Evolutionary conservation across 2,113 vertebrate species (phyloP), one percentile per base, ranked within the genome.

Genomic region (Sakesphorus luctuosus): DNA sequence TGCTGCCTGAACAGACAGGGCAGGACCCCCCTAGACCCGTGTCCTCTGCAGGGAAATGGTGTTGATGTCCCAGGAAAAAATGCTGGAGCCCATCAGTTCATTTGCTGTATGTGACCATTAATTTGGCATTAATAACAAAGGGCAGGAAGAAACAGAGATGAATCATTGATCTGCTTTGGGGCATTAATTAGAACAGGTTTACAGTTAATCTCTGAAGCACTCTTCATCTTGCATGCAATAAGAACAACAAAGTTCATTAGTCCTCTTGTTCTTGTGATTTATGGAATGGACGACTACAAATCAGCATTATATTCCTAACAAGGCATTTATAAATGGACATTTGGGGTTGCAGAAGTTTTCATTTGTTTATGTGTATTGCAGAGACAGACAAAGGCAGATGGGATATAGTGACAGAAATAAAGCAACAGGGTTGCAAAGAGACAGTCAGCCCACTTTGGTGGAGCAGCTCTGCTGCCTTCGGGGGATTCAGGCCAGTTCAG

Each of bases 101-200:
- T 76, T 82, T 96, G 90, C 65, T 79, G 76, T 44, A 20, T 9
- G 26, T 78, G 59, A 59, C 58, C 69, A 89, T 94, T 97, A 95
- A 97, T 97, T 93, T 94, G 90, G 62, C 93, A 90, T 79, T 93
- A 91, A 62, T 85, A 87, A 87, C 56, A 86, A 97, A 91, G 68
- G 83, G 28, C 66, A 91, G 85, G 89, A 96, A 93, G 75, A 97
- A 92, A 96, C 68, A 67, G 62, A 86, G 84, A 94, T 94, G 50
- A 98, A 95, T 97, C 97, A 98, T 96, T 98, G 97, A 97, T 98
- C 97, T 95, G 46, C n/a, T 93, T 95, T 97, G 73, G 94, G 78
- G 49, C 86, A 89, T 81, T 97, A 94, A 97, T 94, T 93, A 94
- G 75, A 97, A 63, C 35, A 93, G 61, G 86, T 94, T 97, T 96